Conservation (phyloP, 2,888 invertebrate species). For the Temnothorax unifasciatus region DNA sequence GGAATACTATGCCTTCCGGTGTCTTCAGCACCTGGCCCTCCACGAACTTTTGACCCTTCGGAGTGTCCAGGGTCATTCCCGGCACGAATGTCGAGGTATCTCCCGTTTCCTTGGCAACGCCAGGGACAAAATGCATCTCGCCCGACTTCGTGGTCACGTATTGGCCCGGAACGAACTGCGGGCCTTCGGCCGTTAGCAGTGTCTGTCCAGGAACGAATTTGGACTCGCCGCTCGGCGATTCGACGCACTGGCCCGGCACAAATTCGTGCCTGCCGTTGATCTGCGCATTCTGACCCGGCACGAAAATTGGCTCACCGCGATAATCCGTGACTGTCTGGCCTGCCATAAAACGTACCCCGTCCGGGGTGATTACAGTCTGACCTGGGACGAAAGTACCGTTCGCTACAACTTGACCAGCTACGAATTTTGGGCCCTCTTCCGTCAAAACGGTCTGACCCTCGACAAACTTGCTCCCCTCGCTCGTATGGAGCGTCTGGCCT, state of each 20-base stretch:
- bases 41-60: slow-evolving; percentile 89
- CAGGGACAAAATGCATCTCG: slow-evolving; percentile 89
- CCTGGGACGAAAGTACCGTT: slow-evolving; percentile 85
- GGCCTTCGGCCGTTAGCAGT: slow-evolving; percentile 88
- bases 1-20: slow-evolving; percentile 88
- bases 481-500: slow-evolving; percentile 89
- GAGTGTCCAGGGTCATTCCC: slow-evolving; percentile 89
- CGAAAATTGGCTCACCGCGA: slow-evolving; percentile 88
- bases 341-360: slow-evolving; percentile 88
- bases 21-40: slow-evolving; percentile 90
- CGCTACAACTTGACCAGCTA: slow-evolving; percentile 88
- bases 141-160: slow-evolving; percentile 87
- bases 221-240: slow-evolving; percentile 87
- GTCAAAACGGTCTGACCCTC: slow-evolving; percentile 89
- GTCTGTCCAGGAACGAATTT: slow-evolving; percentile 90
- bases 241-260: slow-evolving; percentile 89
- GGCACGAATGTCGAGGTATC: slow-evolving; percentile 88
- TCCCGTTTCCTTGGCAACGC: slow-evolving; percentile 86
- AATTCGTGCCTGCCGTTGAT: slow-evolving; percentile 88
- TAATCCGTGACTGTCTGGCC: slow-evolving; percentile 89
- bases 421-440: slow-evolving; percentile 89
- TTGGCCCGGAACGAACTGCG: slow-evolving; percentile 90
- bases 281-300: slow-evolving; percentile 89
- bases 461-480: slow-evolving; percentile 88
- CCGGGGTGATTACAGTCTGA: slow-evolving; percentile 80